phyloP scores from a whole-genome alignment of 1,140 invertebrate species.

The Leucophenga varia region DNA sequence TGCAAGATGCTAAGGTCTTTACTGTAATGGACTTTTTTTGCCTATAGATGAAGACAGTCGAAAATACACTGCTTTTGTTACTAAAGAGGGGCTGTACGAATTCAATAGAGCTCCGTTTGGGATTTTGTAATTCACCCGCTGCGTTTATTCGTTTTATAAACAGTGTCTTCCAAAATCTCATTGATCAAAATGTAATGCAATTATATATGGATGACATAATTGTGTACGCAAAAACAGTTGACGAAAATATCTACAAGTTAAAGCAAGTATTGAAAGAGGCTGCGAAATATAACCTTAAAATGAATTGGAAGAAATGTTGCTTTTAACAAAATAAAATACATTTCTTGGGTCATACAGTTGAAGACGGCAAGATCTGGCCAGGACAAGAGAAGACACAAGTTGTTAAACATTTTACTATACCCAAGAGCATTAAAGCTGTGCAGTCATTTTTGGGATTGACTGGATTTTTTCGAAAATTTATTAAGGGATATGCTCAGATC shows the following conservation, averaged over 20 bases:
- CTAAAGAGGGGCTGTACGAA: conserved; percentile 11
- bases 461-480: conserved; percentile 10
- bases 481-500: conserved; percentile 6
- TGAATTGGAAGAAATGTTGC: conserved; percentile 18
- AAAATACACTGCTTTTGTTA: conserved; percentile 23
- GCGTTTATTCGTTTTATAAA: conserved; percentile 8
- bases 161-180: conserved; percentile 7
- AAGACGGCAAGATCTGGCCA: conserved; percentile 4
- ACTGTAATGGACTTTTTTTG: conserved; percentile 36
- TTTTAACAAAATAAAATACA: conserved; percentile 1
- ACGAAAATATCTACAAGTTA: conserved; percentile 9
- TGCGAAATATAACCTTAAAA: conserved; percentile 5
- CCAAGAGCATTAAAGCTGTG: not conserved
- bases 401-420: conserved; percentile 1
- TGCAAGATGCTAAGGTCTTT: conserved; percentile 20
- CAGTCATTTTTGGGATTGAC: conserved; percentile 6
- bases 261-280: conserved; percentile 6
- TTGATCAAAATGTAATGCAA: conserved; percentile 10
- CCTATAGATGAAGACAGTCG: conserved; percentile 22
- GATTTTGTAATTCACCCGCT: conserved; percentile 11
- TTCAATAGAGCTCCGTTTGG: conserved; percentile 14
- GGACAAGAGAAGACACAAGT: conserved; percentile 6
- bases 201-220: conserved; percentile 23
- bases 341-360: conserved; percentile 8
- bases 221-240: conserved; percentile 4